Percentiles rank a stretch among this genome's conserved stretches.
phyloP scores from a whole-genome alignment of 2,113 vertebrate genomes.

The Aegithalos caudatus region DNA sequence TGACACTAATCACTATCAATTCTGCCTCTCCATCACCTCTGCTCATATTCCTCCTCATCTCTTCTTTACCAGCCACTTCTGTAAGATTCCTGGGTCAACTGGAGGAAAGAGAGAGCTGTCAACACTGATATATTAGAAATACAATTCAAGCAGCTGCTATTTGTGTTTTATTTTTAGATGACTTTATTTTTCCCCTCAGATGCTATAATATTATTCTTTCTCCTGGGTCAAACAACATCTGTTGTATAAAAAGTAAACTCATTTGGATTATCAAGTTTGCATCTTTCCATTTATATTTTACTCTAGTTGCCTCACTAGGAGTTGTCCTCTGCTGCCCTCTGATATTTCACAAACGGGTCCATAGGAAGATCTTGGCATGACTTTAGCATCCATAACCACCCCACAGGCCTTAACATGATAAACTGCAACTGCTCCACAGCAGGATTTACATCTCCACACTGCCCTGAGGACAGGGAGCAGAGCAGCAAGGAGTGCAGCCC shows the following conservation, averaged over 20 bases:
- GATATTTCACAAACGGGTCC: neutral
- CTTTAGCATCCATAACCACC: neutral
- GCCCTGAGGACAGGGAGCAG: neutral
- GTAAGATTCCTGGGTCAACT: slow-evolving; percentile 20
- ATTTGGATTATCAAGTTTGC: slow-evolving; percentile 60
- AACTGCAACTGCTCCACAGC: neutral
- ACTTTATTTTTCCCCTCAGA: slow-evolving; percentile 55
- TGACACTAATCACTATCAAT: neutral
- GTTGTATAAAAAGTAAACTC: slow-evolving; percentile 60
- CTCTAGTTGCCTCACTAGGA: neutral
- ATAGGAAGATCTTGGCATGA: neutral
- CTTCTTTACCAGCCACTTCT: slow-evolving; percentile 16
- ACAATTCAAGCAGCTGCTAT: slow-evolving; percentile 70
- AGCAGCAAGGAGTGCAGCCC: neutral
- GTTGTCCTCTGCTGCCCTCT: neutral
- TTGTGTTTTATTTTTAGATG: slow-evolving; percentile 64
- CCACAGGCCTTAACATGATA: neutral
- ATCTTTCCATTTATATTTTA: slow-evolving; percentile 37
- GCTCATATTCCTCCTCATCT: neutral
- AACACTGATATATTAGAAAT: slow-evolving; percentile 55
- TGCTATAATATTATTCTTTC: slow-evolving; percentile 64
- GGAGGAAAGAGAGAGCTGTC: slow-evolving; percentile 31
- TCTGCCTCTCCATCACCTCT: neutral
- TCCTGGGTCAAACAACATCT: slow-evolving; percentile 73
- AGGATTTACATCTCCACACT: neutral